Percentiles rank a stretch among this genome's conserved stretches.
Evolutionary conservation across 2,797 vertebrate genomes (phyloP).

Genomic region (Bryconaethiops microstoma): DNA sequence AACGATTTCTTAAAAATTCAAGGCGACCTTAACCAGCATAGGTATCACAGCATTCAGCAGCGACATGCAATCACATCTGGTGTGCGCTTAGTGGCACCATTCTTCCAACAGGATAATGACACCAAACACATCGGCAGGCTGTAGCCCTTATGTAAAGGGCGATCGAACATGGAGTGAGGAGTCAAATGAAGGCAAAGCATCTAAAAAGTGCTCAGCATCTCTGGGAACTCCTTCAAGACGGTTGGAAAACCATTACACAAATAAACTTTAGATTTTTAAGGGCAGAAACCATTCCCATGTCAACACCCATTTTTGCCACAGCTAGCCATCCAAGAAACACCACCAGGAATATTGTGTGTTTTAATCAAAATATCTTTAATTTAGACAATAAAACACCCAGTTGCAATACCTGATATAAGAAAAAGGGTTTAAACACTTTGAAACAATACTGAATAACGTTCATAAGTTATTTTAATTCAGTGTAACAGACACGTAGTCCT

Average conservation of each 20-base stretch:
- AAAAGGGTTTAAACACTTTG: not conserved
- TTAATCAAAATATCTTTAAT: constrained; percentile 39
- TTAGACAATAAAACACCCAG: constrained; percentile 31
- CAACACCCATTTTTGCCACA: not conserved
- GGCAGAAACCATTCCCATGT: too few species aligned
- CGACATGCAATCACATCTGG: too few species aligned
- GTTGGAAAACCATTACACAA: too few species aligned
- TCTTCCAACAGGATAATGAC: not conserved
- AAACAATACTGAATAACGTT: constrained; percentile 1
- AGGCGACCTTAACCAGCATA: too few species aligned
- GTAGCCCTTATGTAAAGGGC: too few species aligned
- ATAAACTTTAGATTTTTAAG: too few species aligned
- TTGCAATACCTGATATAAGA: not conserved
- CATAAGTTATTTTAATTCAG: constrained; percentile 11
- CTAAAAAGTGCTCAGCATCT: too few species aligned
- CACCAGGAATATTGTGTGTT: constrained; percentile 2
- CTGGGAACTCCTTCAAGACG: too few species aligned
- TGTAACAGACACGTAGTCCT: constrained; percentile 5
- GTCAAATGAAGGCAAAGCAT: too few species aligned
- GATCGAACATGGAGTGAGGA: too few species aligned
- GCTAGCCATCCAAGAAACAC: not conserved
- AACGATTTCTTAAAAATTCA: not conserved
- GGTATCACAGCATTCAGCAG: too few species aligned
- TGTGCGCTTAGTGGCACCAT: not conserved
- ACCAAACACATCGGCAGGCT: not conserved